Conservation (phyloP, 2,888 invertebrate species). For the Rugalucina vietnamica region DNA sequence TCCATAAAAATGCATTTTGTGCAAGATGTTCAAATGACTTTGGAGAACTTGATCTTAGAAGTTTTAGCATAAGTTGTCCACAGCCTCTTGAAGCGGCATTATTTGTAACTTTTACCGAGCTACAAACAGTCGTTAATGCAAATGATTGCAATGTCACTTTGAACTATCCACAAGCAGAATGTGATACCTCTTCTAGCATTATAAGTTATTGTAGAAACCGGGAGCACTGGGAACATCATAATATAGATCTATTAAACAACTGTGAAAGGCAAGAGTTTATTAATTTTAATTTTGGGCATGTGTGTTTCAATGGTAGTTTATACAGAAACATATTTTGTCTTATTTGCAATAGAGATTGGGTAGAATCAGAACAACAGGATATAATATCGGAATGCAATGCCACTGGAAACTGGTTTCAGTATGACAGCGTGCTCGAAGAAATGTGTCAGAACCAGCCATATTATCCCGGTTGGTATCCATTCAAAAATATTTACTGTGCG, state of each 20-base stretch:
- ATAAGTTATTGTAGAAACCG: neutral
- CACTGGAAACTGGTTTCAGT: neutral
- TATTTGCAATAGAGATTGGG: neutral
- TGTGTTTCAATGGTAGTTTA: neutral
- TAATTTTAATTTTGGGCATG: neutral
- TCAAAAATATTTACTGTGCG: neutral
- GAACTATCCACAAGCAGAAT: neutral
- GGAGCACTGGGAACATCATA: too few species aligned
- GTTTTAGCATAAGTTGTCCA: neutral
- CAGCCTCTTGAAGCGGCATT: neutral
- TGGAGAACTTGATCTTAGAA: neutral
- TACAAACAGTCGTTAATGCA: neutral
- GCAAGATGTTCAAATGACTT: neutral
- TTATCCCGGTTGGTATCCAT: neutral
- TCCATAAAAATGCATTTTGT: constrained; percentile 7
- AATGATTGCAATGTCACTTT: neutral
- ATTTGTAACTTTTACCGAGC: neutral
- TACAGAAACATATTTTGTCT: neutral
- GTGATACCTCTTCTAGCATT: neutral
- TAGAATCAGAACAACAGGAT: neutral
- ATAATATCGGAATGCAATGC: neutral
- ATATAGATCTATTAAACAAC: neutral
- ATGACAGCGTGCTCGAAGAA: neutral
- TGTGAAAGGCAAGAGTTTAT: neutral
- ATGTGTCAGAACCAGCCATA: neutral